phyloP scores from a whole-genome alignment of 2,113 vertebrate genomes.

The Sinocyclocheilus grahami region DNA sequence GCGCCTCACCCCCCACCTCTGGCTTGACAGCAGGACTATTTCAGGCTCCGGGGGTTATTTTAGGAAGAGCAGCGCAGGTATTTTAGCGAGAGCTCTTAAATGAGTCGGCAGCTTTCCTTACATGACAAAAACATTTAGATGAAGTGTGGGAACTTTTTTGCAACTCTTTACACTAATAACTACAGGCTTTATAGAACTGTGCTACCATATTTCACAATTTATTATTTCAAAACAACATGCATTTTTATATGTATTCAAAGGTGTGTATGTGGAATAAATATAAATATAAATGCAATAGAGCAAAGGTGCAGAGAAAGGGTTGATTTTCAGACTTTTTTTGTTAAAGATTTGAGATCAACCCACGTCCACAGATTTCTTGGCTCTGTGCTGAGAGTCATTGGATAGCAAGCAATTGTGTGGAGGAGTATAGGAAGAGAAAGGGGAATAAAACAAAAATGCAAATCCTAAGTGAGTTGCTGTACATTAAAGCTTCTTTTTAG shows the following conservation, averaged over 20 bases:
- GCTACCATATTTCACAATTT: background rate
- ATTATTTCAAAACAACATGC: no score
- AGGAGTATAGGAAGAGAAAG: conserved; percentile 31
- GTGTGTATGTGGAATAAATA: background rate
- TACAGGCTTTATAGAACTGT: background rate
- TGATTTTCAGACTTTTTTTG: conserved; percentile 29
- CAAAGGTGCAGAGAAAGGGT: background rate
- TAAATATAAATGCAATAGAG: background rate
- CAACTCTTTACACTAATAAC: background rate
- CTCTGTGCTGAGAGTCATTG: conserved; percentile 41
- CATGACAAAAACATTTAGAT: background rate
- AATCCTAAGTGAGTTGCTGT: conserved; percentile 59
- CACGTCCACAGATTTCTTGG: conserved; percentile 61
- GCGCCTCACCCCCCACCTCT: conserved; percentile 12
- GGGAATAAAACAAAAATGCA: conserved; percentile 56
- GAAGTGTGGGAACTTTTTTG: background rate
- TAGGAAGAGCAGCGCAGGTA: conserved; percentile 42
- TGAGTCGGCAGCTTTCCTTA: conserved; percentile 3
- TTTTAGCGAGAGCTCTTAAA: conserved; percentile 36
- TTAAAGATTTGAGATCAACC: conserved; percentile 50
- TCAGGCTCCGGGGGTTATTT: conserved; percentile 49
- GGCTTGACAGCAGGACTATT: conserved; percentile 38
- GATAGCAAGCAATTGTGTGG: conserved; percentile 32
- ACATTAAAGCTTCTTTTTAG: conserved; percentile 22
- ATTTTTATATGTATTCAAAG: no score